Evolutionary conservation across 2,797 vertebrate species (phyloP), one percentile per base, ranked within the genome.

Genomic region (Siniperca undulata): DNA sequence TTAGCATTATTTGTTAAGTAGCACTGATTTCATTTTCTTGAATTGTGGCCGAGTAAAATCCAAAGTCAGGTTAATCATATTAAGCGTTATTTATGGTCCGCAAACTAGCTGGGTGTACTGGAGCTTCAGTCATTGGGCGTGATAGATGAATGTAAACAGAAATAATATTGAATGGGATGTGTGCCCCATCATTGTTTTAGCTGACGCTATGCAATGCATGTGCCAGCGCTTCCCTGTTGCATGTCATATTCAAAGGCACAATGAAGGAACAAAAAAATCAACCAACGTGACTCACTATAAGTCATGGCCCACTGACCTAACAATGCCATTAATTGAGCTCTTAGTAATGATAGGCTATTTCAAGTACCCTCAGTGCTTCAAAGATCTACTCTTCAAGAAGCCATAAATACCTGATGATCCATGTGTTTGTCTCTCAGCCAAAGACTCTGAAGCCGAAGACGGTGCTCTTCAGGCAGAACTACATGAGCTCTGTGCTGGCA

Each of bases 401-500:
- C 14, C 7, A 42, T 22, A 17, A 36, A 55, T 17, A 58, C 24
- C 6, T 56, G 22, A 0, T 55, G 5, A 48, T 58, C 20, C n/a
- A 0, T 42, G 59, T 87, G 22, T 87, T 44, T 81, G 7, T 68
- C 17, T 36, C 8, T 24, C 27, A 83, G 69, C 12, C 65, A 5
- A 62, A 78, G 68, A 40, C 0, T 0, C 62, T 92, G 78, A 52
- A 56, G 4, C 90, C 91, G 0, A 22, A 36, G 46, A 77, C 24
- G 0, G 87, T 93, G 42, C 74, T 95, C 48, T 81, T 93, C 70
- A 92, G 40, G 56, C 78, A 90, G 89, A 90, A 61, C 36, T 59
- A 80, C 77, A 94, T 96, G 91, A 95, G 84, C 36, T 93, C 95
- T 5, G 91, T 96, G 42, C 87, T 94, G 87, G 94, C 94, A 1